These are phyloP conservation scores for Danio jaintianensis DNA, from an alignment of 2,797 vertebrate genomes.

Conservation along the genomic window DNA sequence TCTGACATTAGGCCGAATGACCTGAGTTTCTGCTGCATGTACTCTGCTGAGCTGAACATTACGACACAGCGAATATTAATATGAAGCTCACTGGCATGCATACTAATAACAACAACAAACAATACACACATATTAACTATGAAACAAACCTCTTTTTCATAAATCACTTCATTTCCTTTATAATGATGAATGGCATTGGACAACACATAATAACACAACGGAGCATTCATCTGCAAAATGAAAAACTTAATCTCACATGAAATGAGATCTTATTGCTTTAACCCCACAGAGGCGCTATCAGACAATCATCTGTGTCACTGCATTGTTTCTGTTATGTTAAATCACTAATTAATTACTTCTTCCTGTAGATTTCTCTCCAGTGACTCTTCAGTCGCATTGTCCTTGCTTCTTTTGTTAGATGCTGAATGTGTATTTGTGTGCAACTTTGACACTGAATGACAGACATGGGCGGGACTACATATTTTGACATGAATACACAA, in stretches of 20 bases:
- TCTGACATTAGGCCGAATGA: conserved; percentile 3
- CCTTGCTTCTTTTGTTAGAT: conserved; percentile 6
- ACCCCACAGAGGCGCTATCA: conserved; percentile 35
- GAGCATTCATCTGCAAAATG: conserved; percentile 50
- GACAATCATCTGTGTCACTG: conserved; percentile 47
- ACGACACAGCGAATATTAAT: conserved; percentile 25
- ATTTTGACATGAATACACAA: conserved; percentile 15
- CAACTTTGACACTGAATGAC: conserved; percentile 15
- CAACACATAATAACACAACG: conserved; percentile 42
- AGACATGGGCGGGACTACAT: conserved; percentile 4
- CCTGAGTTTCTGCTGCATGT: not conserved
- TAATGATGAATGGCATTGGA: conserved; percentile 54
- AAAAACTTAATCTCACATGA: conserved; percentile 52
- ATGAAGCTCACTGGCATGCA: conserved; percentile 30
- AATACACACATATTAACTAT: conserved; percentile 31
- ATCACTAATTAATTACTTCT: conserved; percentile 46
- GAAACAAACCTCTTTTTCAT: conserved; percentile 29
- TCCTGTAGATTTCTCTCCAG: conserved; percentile 24
- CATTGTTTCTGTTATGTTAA: conserved; percentile 51
- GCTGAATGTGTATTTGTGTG: not conserved
- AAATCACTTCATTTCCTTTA: conserved; percentile 43
- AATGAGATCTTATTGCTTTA: conserved; percentile 49
- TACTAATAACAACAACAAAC: conserved; percentile 33
- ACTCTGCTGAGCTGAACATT: conserved; percentile 30
- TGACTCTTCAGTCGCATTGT: conserved; percentile 19